Evolutionary conservation across 1,140 invertebrate species (phyloP), one percentile per base, ranked within the genome.

Genomic region (Drosophila bifasciata): DNA sequence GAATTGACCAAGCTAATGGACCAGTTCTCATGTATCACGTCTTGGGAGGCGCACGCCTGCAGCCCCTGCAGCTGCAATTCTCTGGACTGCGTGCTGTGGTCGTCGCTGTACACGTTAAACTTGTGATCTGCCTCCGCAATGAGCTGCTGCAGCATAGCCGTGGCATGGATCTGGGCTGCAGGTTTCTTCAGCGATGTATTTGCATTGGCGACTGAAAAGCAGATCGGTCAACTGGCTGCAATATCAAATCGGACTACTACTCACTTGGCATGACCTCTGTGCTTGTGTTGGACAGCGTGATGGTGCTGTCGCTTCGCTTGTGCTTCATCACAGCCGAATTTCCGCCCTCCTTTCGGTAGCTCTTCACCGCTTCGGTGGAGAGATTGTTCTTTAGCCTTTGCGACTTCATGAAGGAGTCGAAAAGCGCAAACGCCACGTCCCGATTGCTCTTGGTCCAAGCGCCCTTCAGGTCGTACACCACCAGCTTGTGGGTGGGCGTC

Each of bases 371-470:
- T 74, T 99, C 98, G 0, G 98, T 98, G 1, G 97, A 98, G 2
- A 99, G 90, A 93, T 99, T 99, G 89, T 98, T 97, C 90, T 98
- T 98, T 49, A 99, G 92, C 93, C 98, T 96, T 93, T 99, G 94
- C 2, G 92, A 93, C 92, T 98, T 98, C 88, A 97, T 97, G 89
- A 98, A 99, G 0, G 97, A 97, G 91, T 99, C 98, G 78, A 98
- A 98, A 0, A 99, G 93, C 0, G 97, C 97, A 89, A 99, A 97
- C 0, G 97, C 97, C 2, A 99, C 96, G 84, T 98, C 97, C 15
- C 98, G 92, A 92, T 99, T 99, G 62, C 96, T 97, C 80, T 97
- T 97, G 0, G 98, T 99, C 98, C 98, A 99, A 1, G 97, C 97
- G 5, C 97, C 98, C 90, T 97, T 96, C 46, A 99, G 92, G 90